A percentile compares a stretch with the other conserved stretches of the same genome.
Conservation (phyloP, 1,140 invertebrate genomes). For the Mycetomoellerius zeteki region DNA sequence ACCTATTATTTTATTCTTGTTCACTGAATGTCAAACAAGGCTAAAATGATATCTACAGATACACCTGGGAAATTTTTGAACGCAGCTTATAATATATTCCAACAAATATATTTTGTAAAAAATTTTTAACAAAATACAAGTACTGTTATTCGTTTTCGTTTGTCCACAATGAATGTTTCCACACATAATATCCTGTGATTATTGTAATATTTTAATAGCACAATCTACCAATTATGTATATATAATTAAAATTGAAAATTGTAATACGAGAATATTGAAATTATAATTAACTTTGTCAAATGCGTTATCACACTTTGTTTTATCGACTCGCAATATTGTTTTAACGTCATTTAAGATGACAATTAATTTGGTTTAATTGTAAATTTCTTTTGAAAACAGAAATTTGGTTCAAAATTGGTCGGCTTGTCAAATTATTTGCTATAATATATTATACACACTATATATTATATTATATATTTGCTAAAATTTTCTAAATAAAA, state of each 20-base stretch:
- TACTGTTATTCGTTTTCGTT: neutral
- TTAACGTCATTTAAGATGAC: conserved; percentile 1
- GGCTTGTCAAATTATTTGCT: neutral
- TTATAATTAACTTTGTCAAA: conserved; percentile 19
- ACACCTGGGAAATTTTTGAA: too few relatives aligned
- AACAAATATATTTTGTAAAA: neutral
- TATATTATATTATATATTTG: too few relatives aligned
- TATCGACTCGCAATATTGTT: neutral
- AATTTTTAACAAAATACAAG: neutral
- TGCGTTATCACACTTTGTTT: neutral
- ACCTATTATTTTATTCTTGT: too few relatives aligned
- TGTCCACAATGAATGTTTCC: neutral
- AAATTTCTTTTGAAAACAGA: neutral
- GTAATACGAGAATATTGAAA: neutral
- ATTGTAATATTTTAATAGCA: conserved; percentile 12
- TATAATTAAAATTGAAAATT: neutral
- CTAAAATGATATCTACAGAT: too few relatives aligned
- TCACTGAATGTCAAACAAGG: too few relatives aligned
- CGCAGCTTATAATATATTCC: neutral
- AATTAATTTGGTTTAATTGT: neutral
- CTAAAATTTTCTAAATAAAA: neutral
- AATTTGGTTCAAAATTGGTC: neutral
- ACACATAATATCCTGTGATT: neutral
- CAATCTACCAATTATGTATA: neutral
- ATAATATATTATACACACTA: neutral